Base-by-base conservation (phyloP, 2,113 vertebrate genomes). In the Toxotes chatareus region DNA sequence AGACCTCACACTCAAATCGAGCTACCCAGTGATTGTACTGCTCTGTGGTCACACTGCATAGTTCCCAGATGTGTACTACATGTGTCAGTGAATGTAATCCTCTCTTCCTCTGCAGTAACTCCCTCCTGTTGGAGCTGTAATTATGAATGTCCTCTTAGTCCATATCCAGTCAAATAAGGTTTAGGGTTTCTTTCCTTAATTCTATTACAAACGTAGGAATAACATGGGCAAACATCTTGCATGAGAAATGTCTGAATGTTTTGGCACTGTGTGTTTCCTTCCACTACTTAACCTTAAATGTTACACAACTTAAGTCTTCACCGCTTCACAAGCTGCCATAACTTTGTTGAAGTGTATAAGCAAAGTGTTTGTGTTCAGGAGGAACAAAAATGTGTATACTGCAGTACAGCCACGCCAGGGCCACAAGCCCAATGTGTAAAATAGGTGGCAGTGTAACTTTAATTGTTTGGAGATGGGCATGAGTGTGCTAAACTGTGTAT, bases 241-340 rank as follows among this genome's bases (percentile, higher is more conserved):
- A 75, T 75, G 73, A 83, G 73, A 81, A 76, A 75, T 42, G 62
- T 76, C 65, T 79, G 44, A 71, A 60, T 51, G 55, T 59, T 83
- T 86, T 89, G 86, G 76, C 88, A 80, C 60, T 23, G 27, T 3
- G 16, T 63, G 69, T 82, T 88, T 87, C 86, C 85, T 89, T 88
- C 80, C 86, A 84, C 80, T 79, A 71, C 84, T 84, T 88, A 81
- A 85, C 83, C 65, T 86, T 79, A 73, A 76, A 83, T 67, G 84
- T 88, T 88, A 80, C 79, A 76, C 79, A 83, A 40, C 47, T 85
- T 76, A 71, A 76, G 59, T 61, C 64, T 56, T 63, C 61, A 21
- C 49, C 51, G 68, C 76, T 66, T 82, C 59, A 46, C 4, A 75
- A 56, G 72, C 64, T 73, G 61, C 19, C 40, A 23, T 34, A 63